Conservation (phyloP, 2,113 vertebrate species). For the Albula glossodonta region DNA sequence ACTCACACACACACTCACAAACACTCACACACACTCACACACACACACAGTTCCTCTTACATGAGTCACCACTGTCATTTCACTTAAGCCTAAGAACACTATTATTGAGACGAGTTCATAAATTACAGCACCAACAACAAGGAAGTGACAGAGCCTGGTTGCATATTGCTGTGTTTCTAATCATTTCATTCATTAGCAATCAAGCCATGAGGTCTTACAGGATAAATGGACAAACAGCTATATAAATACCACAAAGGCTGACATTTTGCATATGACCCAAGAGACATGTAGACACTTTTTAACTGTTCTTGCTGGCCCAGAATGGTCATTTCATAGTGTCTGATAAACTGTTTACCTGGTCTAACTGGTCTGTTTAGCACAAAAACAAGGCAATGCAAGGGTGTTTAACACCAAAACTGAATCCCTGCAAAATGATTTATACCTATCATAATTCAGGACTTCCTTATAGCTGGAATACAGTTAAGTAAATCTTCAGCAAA, state of each 20-base stretch:
- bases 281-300: background rate
- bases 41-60: constrained; percentile 40
- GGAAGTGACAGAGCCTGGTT: constrained; percentile 52
- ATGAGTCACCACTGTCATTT: background rate
- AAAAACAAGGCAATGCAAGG: too few species aligned
- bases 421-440: too few species aligned
- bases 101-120: constrained; percentile 16
- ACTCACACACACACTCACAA: too few species aligned
- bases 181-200: constrained; percentile 67
- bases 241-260: constrained; percentile 56
- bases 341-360: too few species aligned
- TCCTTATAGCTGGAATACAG: too few species aligned
- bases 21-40: constrained; percentile 38
- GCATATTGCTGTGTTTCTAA: constrained; percentile 53
- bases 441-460: too few species aligned
- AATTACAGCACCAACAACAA: background rate
- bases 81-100: background rate
- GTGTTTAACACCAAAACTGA: too few species aligned
- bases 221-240: constrained; percentile 66
- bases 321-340: too few species aligned
- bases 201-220: constrained; percentile 49
- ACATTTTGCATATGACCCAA: constrained; percentile 32
- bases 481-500: too few species aligned
- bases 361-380: too few species aligned
- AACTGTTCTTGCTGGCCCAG: background rate